Evolutionary conservation across 1,140 invertebrate genomes (phyloP).

Genomic region (Drosophila rufa): DNA sequence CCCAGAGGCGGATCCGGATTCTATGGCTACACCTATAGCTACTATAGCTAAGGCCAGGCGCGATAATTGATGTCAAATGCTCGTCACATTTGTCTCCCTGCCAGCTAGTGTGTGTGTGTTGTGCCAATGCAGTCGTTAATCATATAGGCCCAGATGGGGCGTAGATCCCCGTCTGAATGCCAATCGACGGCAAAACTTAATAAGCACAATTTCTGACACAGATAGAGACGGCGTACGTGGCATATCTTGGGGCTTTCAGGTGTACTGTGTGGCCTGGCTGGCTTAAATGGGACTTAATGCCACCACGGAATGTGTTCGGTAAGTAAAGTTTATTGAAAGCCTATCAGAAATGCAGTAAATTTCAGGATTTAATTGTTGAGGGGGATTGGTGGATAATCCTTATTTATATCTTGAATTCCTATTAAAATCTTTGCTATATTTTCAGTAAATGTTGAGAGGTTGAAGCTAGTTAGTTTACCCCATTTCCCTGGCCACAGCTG

Average conservation of each 20-base stretch:
- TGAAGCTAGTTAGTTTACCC: not conserved
- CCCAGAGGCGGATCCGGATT: not conserved
- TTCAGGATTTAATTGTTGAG: not conserved
- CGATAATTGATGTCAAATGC: slow-evolving; percentile 81
- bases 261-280: slow-evolving; percentile 10
- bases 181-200: slow-evolving; percentile 61
- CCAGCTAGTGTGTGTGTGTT: not conserved
- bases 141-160: slow-evolving; percentile 59
- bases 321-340: slow-evolving; percentile 1
- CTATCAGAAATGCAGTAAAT: not conserved
- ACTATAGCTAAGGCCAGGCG: slow-evolving; percentile 48
- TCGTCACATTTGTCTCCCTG: slow-evolving; percentile 60
- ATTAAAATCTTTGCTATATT: too few relatives aligned
- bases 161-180: slow-evolving; percentile 22
- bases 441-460: too few relatives aligned
- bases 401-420: too few relatives aligned
- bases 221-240: slow-evolving; percentile 23
- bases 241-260: slow-evolving; percentile 2
- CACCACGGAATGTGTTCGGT: not conserved
- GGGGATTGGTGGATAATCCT: too few relatives aligned
- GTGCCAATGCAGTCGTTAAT: slow-evolving; percentile 67
- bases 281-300: slow-evolving; percentile 15
- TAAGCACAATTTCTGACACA: slow-evolving; percentile 49
- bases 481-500: not conserved
- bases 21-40: not conserved